Evolutionary conservation across 2,113 vertebrate genomes (phyloP), one percentile per base, ranked within the genome.

Genomic region (Cariama cristata): DNA sequence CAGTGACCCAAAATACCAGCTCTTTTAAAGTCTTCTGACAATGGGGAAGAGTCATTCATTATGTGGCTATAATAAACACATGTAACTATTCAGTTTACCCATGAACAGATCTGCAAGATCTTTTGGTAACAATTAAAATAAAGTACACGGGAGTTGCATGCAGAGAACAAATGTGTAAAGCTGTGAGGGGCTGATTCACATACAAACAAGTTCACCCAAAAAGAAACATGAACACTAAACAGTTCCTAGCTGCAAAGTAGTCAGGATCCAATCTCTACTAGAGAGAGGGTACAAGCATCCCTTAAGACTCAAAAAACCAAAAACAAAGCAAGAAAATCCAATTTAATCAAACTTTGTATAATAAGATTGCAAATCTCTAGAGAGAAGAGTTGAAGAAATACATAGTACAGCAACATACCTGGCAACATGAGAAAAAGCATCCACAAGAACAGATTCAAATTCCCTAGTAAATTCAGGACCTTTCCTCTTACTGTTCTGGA

Each of bases 401-500:
- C 8, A 0, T 4, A 40, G 62, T 4, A 19, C 44, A 73, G 62
- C 58, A 81, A 97, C 97, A 32, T 98, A 99, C 99, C 99, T 99
- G 97, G 99, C 99, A 86, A 99, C 99, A 4, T 99, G 99, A 82
- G 99, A 99, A 96, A 99, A 99, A 67, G 99, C 99, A 97, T 99
- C 99, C 80, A 99, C 99, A 0, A 99, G 99, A 76, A 99, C 99
- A 20, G 99, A 98, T 93, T 99, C 99, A 93, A 99, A 99, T 79
- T 99, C 99, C 96, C 99, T 98, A 14, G 99, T 98, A 93, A 99
- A 99, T 94, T 99, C 99, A 2, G 99, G 99, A 44, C 99, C 99
- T 98, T 99, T 99, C 95, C 99, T 99, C 97, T 99, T 99, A 97
- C 99, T 99, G 98, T 99, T 99, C 98, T 99, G 99, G 95, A 99